These are phyloP conservation scores for Betta splendens DNA, from an alignment of 2,797 vertebrate species.

Conservation along the genomic window DNA sequence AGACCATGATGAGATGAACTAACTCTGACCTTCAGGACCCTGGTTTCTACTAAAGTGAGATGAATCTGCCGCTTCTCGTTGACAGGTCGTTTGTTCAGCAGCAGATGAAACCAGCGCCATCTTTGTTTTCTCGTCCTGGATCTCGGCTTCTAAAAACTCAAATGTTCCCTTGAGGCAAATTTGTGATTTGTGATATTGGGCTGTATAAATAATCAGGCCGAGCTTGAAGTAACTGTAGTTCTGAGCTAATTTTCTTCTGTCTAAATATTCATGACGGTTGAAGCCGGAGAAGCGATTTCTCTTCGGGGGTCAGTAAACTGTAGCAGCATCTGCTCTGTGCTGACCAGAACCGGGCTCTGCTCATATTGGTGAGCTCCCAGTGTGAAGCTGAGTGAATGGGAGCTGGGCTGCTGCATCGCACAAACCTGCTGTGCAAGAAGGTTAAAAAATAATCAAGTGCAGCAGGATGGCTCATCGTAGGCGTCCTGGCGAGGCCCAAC, in stretches of 20 bases:
- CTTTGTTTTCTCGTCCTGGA: too few species aligned
- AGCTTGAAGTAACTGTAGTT: not conserved
- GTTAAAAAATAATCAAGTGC: constrained; percentile 53
- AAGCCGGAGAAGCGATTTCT: constrained; percentile 21
- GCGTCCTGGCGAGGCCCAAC: constrained; percentile 30
- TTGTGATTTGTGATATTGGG: too few species aligned
- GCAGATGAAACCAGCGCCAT: too few species aligned
- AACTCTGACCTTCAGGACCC: too few species aligned
- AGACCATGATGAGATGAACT: too few species aligned
- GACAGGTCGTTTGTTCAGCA: too few species aligned
- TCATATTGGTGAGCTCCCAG: constrained; percentile 37
- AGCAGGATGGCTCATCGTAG: constrained; percentile 35
- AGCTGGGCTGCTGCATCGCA: constrained; percentile 23
- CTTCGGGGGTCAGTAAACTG: constrained; percentile 21
- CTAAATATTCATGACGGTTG: constrained; percentile 18
- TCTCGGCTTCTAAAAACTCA: too few species aligned
- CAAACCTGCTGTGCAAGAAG: constrained; percentile 35
- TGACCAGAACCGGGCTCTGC: constrained; percentile 47
- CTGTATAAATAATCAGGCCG: not conserved
- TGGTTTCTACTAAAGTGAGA: too few species aligned
- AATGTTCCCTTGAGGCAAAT: too few species aligned
- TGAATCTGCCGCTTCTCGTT: too few species aligned
- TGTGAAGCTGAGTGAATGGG: constrained; percentile 35
- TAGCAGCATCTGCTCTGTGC: constrained; percentile 31
- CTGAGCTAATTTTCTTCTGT: not conserved